phyloP scores from a whole-genome alignment of 1,140 invertebrate species.

The Drosophila pallidifrons region DNA sequence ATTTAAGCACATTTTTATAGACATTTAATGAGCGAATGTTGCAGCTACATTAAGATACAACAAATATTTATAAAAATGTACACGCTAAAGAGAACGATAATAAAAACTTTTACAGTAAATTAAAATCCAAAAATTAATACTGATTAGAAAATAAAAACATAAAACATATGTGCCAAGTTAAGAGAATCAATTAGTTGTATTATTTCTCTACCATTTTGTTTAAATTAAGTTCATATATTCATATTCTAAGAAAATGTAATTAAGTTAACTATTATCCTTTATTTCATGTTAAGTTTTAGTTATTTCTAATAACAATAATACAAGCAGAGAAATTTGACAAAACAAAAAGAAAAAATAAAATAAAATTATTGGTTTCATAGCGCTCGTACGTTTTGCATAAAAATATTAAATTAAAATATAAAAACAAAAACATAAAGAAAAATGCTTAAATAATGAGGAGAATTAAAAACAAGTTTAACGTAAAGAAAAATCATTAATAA shows the following conservation, averaged over 20 bases:
- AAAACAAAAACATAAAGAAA: constrained; percentile 41
- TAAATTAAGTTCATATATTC: constrained; percentile 8
- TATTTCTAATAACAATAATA: constrained; percentile 32
- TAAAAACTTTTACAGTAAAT: constrained; percentile 76
- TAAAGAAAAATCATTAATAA: constrained; percentile 63
- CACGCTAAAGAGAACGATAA: constrained; percentile 79
- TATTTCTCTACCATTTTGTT: constrained; percentile 1
- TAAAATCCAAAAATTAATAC: constrained; percentile 52
- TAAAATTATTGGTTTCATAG: constrained; percentile 85
- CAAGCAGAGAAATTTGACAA: constrained; percentile 52
- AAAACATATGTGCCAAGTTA: constrained; percentile 47
- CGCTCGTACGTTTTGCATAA: constrained; percentile 84
- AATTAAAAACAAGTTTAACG: constrained; percentile 66
- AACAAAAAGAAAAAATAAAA: constrained; percentile 20
- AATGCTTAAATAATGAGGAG: constrained; percentile 71
- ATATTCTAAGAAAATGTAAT: constrained; percentile 7
- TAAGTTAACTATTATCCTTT: constrained; percentile 6
- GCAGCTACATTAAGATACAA: constrained; percentile 34
- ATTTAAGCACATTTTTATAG: constrained; percentile 84
- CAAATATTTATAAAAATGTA: constrained; percentile 79
- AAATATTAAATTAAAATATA: constrained; percentile 41
- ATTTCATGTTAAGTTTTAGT: constrained; percentile 39
- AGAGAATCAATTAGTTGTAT: constrained; percentile 12
- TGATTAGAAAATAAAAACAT: constrained; percentile 34
- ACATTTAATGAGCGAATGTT: constrained; percentile 63